Evolutionary conservation across 1,140 invertebrate genomes (phyloP).

Genomic region (Dendroctonus ponderosae): DNA sequence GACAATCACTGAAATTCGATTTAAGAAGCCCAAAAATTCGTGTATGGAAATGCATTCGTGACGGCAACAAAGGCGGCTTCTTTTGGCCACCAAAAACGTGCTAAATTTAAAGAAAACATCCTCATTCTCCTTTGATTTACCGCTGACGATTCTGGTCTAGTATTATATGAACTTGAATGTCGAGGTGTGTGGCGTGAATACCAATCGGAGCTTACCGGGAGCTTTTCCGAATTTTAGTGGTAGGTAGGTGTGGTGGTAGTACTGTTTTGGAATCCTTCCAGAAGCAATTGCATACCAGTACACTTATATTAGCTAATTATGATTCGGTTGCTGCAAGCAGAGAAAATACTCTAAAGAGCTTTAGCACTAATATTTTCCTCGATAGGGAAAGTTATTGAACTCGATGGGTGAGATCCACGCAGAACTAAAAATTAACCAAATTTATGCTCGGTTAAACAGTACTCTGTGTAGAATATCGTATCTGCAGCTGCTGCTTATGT

Average conservation of each 20-base stretch:
- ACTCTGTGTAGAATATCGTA: constrained; percentile 20
- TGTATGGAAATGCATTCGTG: neutral
- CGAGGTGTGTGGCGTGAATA: constrained; percentile 18
- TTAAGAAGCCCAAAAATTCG: constrained; percentile 5
- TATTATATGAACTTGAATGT: constrained; percentile 10
- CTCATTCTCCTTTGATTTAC: constrained; percentile 27
- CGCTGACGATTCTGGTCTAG: constrained; percentile 18
- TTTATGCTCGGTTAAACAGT: constrained; percentile 26
- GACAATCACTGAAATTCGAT: constrained; percentile 18
- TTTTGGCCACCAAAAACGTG: constrained; percentile 26
- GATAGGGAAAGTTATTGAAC: constrained; percentile 1
- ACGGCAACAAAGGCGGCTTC: constrained; percentile 18
- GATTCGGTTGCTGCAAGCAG: no score
- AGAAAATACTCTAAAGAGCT: no score
- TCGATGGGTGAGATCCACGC: neutral
- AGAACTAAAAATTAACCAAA: constrained; percentile 16
- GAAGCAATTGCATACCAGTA: no score
- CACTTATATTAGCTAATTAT: no score
- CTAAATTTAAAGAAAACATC: constrained; percentile 34
- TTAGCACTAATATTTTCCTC: no score
- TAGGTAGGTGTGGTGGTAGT: no score
- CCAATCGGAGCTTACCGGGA: constrained; percentile 13
- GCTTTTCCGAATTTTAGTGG: no score
- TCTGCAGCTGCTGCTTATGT: constrained; percentile 25
- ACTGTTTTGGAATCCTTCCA: no score